phyloP scores from a whole-genome alignment of 2,113 vertebrate species.

The Cygnus buccinator region DNA sequence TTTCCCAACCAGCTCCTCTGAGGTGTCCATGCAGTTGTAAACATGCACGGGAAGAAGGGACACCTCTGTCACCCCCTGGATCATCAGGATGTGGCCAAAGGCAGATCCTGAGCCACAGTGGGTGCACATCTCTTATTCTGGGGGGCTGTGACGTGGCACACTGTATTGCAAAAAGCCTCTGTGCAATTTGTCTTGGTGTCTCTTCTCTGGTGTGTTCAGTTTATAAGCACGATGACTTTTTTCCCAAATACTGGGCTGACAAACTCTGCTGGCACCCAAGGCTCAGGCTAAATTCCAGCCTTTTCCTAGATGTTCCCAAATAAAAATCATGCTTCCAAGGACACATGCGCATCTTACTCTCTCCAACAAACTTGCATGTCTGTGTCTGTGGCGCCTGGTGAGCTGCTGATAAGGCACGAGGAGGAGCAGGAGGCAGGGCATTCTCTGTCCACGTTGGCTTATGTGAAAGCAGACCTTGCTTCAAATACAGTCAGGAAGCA shows the following conservation, averaged over 20 bases:
- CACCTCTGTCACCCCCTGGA: background rate
- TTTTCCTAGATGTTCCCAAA: constrained; percentile 17
- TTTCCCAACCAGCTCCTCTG: background rate
- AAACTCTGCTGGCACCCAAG: background rate
- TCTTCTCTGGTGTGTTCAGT: background rate
- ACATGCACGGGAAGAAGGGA: background rate
- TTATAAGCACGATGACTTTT: background rate
- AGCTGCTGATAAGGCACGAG: background rate
- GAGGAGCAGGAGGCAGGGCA: background rate
- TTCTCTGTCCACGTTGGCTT: background rate
- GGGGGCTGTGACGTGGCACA: background rate
- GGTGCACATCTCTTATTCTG: accelerated
- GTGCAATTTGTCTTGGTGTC: background rate
- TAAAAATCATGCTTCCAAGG: background rate
- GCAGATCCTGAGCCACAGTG: background rate
- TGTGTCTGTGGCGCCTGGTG: background rate
- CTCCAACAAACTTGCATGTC: background rate
- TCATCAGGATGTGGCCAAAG: background rate
- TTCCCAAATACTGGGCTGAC: background rate
- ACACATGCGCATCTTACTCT: background rate
- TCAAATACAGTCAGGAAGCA: background rate
- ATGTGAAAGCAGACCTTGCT: constrained; percentile 6
- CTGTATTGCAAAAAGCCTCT: background rate
- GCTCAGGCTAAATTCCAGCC: background rate
- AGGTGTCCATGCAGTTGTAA: background rate